phyloP scores from a whole-genome alignment of 2,888 invertebrate genomes.

The Philhelius pedissequus region DNA sequence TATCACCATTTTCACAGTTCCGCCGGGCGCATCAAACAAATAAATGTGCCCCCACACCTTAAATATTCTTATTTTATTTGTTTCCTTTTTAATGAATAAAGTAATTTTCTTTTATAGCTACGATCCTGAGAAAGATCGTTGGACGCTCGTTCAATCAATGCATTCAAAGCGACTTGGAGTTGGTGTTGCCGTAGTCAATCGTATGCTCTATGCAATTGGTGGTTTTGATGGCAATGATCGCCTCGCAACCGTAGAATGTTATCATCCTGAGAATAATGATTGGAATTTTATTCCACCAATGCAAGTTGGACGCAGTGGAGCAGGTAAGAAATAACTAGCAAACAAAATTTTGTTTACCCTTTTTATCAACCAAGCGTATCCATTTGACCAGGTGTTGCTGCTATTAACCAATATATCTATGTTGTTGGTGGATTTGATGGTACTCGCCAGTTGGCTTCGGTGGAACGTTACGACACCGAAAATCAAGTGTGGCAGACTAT shows the following conservation, averaged over 20 bases:
- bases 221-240: conserved; percentile 92
- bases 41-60: too few species aligned
- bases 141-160: conserved; percentile 89
- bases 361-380: neutral
- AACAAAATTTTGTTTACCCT: neutral
- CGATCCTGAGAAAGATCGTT: conserved; percentile 91
- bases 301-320: conserved; percentile 89
- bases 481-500: conserved; percentile 88
- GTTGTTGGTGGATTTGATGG: conserved; percentile 98
- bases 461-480: conserved; percentile 93
- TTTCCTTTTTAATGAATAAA: neutral
- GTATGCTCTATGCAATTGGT: conserved; percentile 90
- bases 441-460: conserved; percentile 87
- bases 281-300: conserved; percentile 91
- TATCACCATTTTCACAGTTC: too few species aligned
- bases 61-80: too few species aligned
- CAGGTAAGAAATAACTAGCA: conserved; percentile 81
- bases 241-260: conserved; percentile 90
- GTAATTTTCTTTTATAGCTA: conserved; percentile 81
- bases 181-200: conserved; percentile 88
- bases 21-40: too few species aligned
- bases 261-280: conserved; percentile 94
- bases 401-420: conserved; percentile 91
- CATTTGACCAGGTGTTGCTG: conserved; percentile 85
- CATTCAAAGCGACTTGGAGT: conserved; percentile 88